Base-by-base conservation (phyloP, 2,113 vertebrate species). In the Phyllostomus discolor region DNA sequence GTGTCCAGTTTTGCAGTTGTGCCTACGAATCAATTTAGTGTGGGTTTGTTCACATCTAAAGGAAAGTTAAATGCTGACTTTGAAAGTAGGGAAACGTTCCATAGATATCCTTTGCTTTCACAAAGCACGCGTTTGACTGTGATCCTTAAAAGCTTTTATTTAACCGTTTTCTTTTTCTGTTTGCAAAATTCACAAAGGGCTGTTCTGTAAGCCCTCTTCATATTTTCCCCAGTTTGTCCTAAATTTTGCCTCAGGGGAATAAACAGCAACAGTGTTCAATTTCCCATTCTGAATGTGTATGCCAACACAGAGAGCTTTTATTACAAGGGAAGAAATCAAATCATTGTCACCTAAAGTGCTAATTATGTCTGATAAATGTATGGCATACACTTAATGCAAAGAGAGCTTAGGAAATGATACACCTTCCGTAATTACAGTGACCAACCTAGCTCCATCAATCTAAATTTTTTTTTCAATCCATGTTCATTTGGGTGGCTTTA, bases 311-410 rank as follows among this genome's bases (percentile, higher is more conserved):
- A 97, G 96, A 95, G 96, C 97, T 98, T 98, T 98, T 98, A 98
- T 98, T 98, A 98, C 97, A 95, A 88, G 97, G 98, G 97, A 98
- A 98, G 98, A 98, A 99, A 99, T 99, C 98, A 99, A 98, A 98
- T 98, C 98, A 98, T 98, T 99, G 98, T 99, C 98, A 99, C 98
- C 98, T 98, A 98, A 98, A 98, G 98, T 98, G 98, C 98, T 99
- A 99, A 99, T 99, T 99, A 99, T 98, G 98, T 98, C 98, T 98
- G 98, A 98, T 99, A 98, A 99, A 98, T 98, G 98, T 98, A 98
- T 97, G 97, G 98, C 98, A 98, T 98, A 97, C 98, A 98, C 98
- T 98, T 98, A 99, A 98, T 98, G 98, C 98, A 98, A 98, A 98
- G 98, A 98, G 97, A 98, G 97, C 98, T 98, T 98, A 98, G 98